These are phyloP conservation scores for Luscinia luscinia DNA, from an alignment of 2,797 vertebrate genomes.

Conservation along the genomic window DNA sequence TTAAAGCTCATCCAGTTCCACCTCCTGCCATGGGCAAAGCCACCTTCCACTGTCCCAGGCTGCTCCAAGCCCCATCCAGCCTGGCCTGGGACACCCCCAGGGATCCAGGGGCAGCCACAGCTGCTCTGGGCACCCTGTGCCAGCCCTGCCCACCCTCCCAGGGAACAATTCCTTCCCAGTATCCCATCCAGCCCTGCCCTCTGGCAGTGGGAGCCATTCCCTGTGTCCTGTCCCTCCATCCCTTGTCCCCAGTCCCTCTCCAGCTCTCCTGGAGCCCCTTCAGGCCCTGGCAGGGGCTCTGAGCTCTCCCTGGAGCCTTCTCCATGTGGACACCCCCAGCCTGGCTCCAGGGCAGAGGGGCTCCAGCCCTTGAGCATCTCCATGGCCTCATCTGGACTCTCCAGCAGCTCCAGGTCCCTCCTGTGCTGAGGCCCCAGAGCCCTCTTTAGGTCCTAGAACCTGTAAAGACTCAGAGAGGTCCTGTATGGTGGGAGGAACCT, in stretches of 20 bases:
- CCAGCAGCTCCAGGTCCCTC: not conserved
- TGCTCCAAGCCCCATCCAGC: not conserved
- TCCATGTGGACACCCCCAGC: not conserved
- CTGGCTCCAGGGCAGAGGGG: not conserved
- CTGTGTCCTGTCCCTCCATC: not conserved
- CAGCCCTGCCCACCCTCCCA: too few species aligned
- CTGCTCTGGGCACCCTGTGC: not conserved
- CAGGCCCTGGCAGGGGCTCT: not conserved
- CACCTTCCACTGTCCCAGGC: not conserved
- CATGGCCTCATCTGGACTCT: accelerated
- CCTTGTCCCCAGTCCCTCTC: not conserved
- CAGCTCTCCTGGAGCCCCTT: not conserved
- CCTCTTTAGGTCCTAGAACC: not conserved
- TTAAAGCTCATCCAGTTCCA: accelerated
- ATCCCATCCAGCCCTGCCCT: too few species aligned
- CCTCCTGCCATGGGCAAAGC: not conserved
- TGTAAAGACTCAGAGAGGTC: not conserved
- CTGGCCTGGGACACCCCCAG: not conserved
- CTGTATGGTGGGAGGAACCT: not conserved
- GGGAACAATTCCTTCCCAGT: too few species aligned
- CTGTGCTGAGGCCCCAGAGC: not conserved
- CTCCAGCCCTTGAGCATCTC: not conserved
- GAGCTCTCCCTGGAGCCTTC: not conserved
- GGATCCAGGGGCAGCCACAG: not conserved
- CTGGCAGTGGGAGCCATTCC: not conserved